Evolutionary conservation across 1,140 invertebrate species (phyloP), one percentile per base, ranked within the genome.

Genomic region (Pogonomyrmex barbatus): DNA sequence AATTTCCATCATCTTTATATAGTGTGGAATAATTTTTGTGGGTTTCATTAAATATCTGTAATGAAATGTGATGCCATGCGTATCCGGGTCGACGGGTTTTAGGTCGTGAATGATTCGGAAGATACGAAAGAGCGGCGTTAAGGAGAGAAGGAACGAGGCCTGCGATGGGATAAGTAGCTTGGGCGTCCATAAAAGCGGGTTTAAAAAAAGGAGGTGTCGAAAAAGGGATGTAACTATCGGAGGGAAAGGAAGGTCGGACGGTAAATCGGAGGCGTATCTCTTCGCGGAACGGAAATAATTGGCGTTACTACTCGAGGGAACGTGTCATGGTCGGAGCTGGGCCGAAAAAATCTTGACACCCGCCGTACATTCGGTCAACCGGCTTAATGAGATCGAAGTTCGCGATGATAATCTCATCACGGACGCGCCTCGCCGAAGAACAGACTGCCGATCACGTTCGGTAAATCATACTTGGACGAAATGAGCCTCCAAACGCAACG

Each of bases 301-400:
- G 71, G 24, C 73, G 12, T 62, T 56, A 84, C 36, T 54, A 78
- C 63, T 39, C n/a, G 60, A 58, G 12, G 42, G 33, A 52, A 30
- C 24, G 58, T 56, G 71, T 87, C 78, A 85, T 52, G 86, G 30
- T 42, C 67, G 17, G 52, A 68, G 58, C 24, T 54, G n/a, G 36
- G 17, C 85, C 86, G 86, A 88, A 70, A 24, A 68, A 87, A 87
- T 65, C 79, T 84, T 71, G 62, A 52, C 33, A 45, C 50, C 17
- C 30, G 47, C 62, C 65, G n/a, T 30, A 70, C 77, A 84, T 87
- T 62, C 78, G 78, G 85, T 58, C 79, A 56, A 60, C 10, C 42
- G 45, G 39, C n/a, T 58, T 78, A 85, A 77, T 77, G 73, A 84
- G 81, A 88, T 88, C 73, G 47, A 76, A 76, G 52, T 56, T 83